A percentile compares a stretch with the other conserved stretches of the same genome.
These are phyloP conservation scores for Leptodactylus fallax DNA, from an alignment of 2,797 vertebrate species.

Conservation along the genomic window DNA sequence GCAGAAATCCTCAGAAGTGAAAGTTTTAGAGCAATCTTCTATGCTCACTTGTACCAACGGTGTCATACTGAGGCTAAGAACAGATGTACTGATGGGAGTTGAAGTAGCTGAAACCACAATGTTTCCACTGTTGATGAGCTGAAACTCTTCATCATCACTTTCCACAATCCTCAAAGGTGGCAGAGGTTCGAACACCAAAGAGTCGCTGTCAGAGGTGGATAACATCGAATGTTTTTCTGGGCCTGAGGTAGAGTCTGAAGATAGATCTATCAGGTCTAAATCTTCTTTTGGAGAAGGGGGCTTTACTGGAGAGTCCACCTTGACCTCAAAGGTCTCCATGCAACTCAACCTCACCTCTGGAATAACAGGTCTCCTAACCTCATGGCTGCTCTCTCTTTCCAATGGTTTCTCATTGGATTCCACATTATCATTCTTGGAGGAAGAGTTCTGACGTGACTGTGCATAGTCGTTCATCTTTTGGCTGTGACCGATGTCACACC, in stretches of 20 bases:
- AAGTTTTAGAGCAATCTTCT: slow-evolving; percentile 87
- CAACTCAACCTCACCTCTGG: slow-evolving; percentile 96
- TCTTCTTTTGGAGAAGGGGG: slow-evolving; percentile 82
- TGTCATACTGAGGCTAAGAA: slow-evolving; percentile 81
- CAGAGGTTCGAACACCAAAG: slow-evolving; percentile 92
- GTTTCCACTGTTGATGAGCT: slow-evolving; percentile 69
- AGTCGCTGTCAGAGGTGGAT: slow-evolving; percentile 96
- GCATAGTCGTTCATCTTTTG: slow-evolving; percentile 74
- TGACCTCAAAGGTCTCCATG: slow-evolving; percentile 94
- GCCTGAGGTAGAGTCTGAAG: slow-evolving; percentile 93
- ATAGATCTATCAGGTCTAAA: slow-evolving; percentile 93
- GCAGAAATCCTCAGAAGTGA: slow-evolving; percentile 73
- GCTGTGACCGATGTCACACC: slow-evolving; percentile 84
- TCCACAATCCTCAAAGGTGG: slow-evolving; percentile 96
- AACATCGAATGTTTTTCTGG: slow-evolving; percentile 92
- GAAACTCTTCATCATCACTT: slow-evolving; percentile 91
- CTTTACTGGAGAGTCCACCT: slow-evolving; percentile 79
- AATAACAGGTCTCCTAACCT: slow-evolving; percentile 85
- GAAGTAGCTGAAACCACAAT: slow-evolving; percentile 73
- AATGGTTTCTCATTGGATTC: slow-evolving; percentile 75
- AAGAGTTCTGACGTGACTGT: slow-evolving; percentile 75
- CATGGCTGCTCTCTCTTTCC: slow-evolving; percentile 74
- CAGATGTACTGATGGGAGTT: slow-evolving; percentile 73
- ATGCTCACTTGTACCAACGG: slow-evolving; percentile 90
- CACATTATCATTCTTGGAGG: slow-evolving; percentile 72